A percentile compares a stretch with the other conserved stretches of the same genome.
These are phyloP conservation scores for Nomada hirtipes DNA, from an alignment of 2,888 invertebrate species.

Conservation along the genomic window DNA sequence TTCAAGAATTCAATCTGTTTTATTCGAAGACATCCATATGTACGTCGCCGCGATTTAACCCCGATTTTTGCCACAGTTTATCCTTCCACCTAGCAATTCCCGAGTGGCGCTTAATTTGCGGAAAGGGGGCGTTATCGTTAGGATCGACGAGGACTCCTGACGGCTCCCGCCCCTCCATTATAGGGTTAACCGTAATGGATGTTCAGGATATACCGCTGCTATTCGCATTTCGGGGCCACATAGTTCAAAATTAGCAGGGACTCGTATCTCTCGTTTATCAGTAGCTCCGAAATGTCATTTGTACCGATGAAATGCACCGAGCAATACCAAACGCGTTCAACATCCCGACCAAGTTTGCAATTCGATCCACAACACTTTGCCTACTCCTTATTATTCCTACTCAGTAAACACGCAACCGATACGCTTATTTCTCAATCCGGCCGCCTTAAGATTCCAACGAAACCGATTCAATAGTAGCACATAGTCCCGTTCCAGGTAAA, in stretches of 20 bases:
- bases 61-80: constrained; percentile 45
- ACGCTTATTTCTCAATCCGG: too few relatives aligned
- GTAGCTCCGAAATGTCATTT: constrained; percentile 15
- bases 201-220: constrained; percentile 31
- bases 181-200: constrained; percentile 58
- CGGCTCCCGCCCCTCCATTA: constrained; percentile 49
- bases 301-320: neutral
- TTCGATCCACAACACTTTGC: neutral
- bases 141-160: constrained; percentile 50
- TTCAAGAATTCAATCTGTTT: neutral
- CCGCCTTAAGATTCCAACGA: too few relatives aligned
- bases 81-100: constrained; percentile 15
- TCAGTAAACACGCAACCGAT: too few relatives aligned
- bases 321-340: constrained; percentile 4
- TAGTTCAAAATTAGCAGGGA: constrained; percentile 41
- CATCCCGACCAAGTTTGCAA: neutral
- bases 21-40: neutral
- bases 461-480: too few relatives aligned
- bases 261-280: constrained; percentile 41
- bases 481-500: too few relatives aligned
- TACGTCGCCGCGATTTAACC: neutral
- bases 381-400: too few relatives aligned
- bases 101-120: constrained; percentile 55
- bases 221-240: constrained; percentile 39
- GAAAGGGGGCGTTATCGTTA: constrained; percentile 60